phyloP scores from a whole-genome alignment of 2,113 vertebrate species.

The Sciurus niger region DNA sequence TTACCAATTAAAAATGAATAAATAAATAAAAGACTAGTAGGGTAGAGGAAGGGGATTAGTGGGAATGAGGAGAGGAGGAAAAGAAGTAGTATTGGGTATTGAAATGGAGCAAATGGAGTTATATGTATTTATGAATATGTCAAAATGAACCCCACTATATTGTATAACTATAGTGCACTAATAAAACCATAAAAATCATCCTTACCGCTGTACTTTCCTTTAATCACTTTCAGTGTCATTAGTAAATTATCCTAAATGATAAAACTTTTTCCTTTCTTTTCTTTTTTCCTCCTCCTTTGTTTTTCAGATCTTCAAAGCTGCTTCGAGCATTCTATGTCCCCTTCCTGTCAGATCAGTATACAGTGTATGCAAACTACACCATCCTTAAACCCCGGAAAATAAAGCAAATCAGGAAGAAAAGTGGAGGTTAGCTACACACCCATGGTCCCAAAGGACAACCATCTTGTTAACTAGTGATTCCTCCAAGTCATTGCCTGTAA shows the following conservation, averaged over 20 bases:
- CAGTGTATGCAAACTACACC: slow-evolving; percentile 90
- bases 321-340: slow-evolving; percentile 93
- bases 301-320: slow-evolving; percentile 91
- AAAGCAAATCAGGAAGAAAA: slow-evolving; percentile 88
- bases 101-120: too few relatives aligned
- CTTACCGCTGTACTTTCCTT: not conserved
- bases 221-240: not conserved
- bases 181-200: not conserved
- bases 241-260: slow-evolving; percentile 46
- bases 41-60: too few relatives aligned
- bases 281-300: not conserved
- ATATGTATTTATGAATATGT: too few relatives aligned
- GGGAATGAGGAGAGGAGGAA: too few relatives aligned
- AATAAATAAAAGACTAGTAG: too few relatives aligned
- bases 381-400: slow-evolving; percentile 91
- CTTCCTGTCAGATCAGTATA: slow-evolving; percentile 91
- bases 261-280: not conserved
- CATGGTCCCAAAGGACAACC: not conserved
- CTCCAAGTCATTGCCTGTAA: slow-evolving; percentile 44
- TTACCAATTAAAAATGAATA: too few relatives aligned
- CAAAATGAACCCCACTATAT: too few relatives aligned
- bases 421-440: slow-evolving; percentile 82
- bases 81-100: too few relatives aligned
- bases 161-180: too few relatives aligned
- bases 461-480: slow-evolving; percentile 54